Evolutionary conservation across 2,888 invertebrate species (phyloP).

Genomic region (Thera britannica): DNA sequence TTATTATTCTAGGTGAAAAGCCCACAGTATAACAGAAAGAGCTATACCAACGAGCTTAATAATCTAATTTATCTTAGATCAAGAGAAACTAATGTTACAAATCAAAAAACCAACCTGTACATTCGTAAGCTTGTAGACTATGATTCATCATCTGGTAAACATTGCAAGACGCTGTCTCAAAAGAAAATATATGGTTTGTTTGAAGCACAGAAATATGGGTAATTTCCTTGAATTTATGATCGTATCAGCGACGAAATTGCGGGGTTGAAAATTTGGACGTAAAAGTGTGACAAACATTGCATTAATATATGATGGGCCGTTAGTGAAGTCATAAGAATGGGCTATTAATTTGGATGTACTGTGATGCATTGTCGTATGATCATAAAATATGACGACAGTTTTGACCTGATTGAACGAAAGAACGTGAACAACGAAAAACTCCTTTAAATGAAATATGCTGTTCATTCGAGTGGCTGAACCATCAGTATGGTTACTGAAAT

Average conservation of each 20-base stretch:
- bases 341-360: constrained; percentile 15
- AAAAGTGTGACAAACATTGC: constrained; percentile 72
- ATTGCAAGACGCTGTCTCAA: constrained; percentile 75
- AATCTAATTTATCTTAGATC: too few species aligned
- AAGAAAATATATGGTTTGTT: constrained; percentile 79
- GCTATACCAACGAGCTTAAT: too few species aligned
- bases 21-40: too few species aligned
- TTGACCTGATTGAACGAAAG: neutral
- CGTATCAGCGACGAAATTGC: constrained; percentile 76
- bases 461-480: neutral
- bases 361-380: constrained; percentile 12
- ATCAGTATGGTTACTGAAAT: neutral
- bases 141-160: constrained; percentile 80
- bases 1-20: too few species aligned
- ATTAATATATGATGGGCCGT: constrained; percentile 44
- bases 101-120: constrained; percentile 9
- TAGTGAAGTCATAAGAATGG: constrained; percentile 21
- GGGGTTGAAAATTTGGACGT: constrained; percentile 71
- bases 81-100: constrained; percentile 1
- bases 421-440: neutral
- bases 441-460: neutral
- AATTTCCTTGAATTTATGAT: constrained; percentile 83
- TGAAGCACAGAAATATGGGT: constrained; percentile 82
- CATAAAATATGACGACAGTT: neutral
- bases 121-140: constrained; percentile 35